Conservation (phyloP, 2,797 vertebrate species). For the Limosa lapponica region DNA sequence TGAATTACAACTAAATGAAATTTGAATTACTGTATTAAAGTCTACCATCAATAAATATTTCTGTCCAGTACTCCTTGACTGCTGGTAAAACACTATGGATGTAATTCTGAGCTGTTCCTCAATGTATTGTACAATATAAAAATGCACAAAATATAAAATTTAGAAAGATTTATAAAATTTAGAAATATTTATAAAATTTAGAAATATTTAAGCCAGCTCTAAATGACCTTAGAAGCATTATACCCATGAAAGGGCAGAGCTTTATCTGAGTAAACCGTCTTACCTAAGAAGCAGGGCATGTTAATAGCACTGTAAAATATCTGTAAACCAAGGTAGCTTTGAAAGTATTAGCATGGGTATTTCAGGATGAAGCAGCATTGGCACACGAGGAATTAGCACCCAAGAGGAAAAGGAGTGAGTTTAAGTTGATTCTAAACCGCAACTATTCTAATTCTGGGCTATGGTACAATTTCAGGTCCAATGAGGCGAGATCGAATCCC, state of each 20-base stretch:
- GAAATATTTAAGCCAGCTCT: not conserved
- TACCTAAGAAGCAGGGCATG: not conserved
- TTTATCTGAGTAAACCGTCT: not conserved
- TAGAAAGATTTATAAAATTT: not conserved
- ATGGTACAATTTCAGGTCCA: not conserved
- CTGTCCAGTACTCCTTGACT: not conserved
- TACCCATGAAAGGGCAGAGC: not conserved
- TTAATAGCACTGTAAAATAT: not conserved
- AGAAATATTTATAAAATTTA: not conserved
- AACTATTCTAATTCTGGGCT: not conserved
- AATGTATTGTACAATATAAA: not conserved
- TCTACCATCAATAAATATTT: constrained; percentile 28
- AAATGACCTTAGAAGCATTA: not conserved
- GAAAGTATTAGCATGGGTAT: not conserved
- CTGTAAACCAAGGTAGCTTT: not conserved
- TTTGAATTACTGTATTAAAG: constrained; percentile 2
- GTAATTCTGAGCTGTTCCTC: not conserved
- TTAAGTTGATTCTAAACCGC: not conserved
- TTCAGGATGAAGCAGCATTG: not conserved
- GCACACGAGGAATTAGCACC: not conserved
- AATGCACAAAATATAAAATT: not conserved
- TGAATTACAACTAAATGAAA: constrained; percentile 37
- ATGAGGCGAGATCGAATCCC: not conserved
- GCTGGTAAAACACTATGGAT: not conserved
- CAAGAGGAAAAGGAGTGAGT: not conserved